Evolutionary conservation across 1,140 invertebrate genomes (phyloP), one percentile per base, ranked within the genome.

Genomic region (Capitella teleta): DNA sequence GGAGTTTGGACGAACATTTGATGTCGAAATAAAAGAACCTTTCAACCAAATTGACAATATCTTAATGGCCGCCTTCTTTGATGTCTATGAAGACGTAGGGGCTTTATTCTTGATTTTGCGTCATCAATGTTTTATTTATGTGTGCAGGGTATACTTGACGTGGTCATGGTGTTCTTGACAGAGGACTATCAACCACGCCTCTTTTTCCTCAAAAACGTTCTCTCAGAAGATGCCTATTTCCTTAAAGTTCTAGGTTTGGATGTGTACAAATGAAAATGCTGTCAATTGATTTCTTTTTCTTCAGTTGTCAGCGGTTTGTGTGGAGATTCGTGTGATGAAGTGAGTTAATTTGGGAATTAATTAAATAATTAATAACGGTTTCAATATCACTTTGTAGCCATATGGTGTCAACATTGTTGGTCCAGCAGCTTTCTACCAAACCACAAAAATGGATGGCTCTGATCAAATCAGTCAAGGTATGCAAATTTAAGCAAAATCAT

Each of bases 151-250:
- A 61, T 63, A 42, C 52, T 67, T 36, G 68, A 71, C 49, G 49
- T 69, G 6, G 41, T 71, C 25, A 24, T 71, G 14, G 61, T 60
- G 42, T 44, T 26, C 6, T 8, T 4, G 4, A 24, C 21, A 21
- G 26, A 3, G 6, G 2, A 21, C 8, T 26, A 21, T 37, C 66
- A 58, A 48, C 81, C 77, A 60, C 76, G 72, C 52, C 78, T 83
- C 44, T 79, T 78, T 48, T 87, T 84, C 1, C 85, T 89, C 63
- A 83, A 83, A 62, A 95, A 95, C 67, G 85, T 80, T 54, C 74
- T 91, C 16, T 85, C 91, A 59, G 90, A 90, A 65, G 90, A 95
- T 72, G 88, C 90, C 0, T 93, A 90, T 69, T 97, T 96, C 61
- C 80, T 96, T 0, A 96, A 95, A 75, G 87, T 95, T n/a, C n/a